Evolutionary conservation across 1,140 invertebrate genomes (phyloP).

Genomic region (Bombus haemorrhoidalis): DNA sequence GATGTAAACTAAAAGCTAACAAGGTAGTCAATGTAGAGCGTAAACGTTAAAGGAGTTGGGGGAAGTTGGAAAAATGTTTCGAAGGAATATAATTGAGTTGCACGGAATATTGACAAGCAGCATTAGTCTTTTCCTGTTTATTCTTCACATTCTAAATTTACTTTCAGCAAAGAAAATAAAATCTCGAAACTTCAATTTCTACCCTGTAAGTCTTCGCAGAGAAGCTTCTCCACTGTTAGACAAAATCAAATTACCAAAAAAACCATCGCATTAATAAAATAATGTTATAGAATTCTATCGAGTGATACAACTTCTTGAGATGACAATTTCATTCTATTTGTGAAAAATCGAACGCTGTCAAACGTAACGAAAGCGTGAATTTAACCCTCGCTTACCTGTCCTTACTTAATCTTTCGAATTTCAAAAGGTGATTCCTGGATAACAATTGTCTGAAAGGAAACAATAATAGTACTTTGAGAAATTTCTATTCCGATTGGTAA

Average conservation of each 20-base stretch:
- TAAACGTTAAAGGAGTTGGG: not conserved
- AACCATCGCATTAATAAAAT: too few species aligned
- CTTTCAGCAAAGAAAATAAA: not conserved
- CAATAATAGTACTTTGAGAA: not conserved
- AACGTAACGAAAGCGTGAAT: not conserved
- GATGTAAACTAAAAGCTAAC: not conserved
- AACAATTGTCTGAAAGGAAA: not conserved
- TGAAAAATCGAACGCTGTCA: too few species aligned
- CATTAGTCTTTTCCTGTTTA: not conserved
- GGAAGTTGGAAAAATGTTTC: not conserved
- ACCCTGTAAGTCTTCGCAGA: not conserved
- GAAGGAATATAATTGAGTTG: not conserved
- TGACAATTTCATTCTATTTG: too few species aligned
- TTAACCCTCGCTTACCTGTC: too few species aligned
- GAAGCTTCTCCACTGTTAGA: not conserved
- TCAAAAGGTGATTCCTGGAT: not conserved
- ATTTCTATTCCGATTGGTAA: not conserved
- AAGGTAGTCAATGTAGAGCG: not conserved
- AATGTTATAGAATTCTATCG: too few species aligned
- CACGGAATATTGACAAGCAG: not conserved
- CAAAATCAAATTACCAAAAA: too few species aligned
- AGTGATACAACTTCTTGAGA: too few species aligned
- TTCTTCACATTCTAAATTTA: not conserved
- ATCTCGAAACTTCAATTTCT: not conserved
- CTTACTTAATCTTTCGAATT: too few species aligned